Base-by-base conservation (phyloP, 2,888 invertebrate genomes). In the Eustalomyia histrio region DNA sequence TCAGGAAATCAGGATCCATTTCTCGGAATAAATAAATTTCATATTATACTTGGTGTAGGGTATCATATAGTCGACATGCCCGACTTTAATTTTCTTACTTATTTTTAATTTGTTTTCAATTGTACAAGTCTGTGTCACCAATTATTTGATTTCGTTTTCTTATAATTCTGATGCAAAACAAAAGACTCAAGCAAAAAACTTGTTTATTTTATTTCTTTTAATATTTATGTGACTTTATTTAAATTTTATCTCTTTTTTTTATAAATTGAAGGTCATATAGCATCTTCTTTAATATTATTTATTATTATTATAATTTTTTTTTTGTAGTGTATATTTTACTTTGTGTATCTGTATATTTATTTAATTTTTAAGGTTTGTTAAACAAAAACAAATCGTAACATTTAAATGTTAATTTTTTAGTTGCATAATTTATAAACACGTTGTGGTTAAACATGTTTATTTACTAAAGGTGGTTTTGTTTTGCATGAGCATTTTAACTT, bases 351-450 rank as follows among this genome's bases (percentile, higher is more conserved):
- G 52, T 53, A 53, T 64, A 50, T 64, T 64, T 64, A 33, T 52
- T 65, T 35, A 14, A 17, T 24, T 21, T 18, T 17, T 39, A 4
- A 29, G 29, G 14, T 65, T 55, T 43, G 16, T 17, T 65, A 24
- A 68, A 39, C 18, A 63, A 73, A 47, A 67, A 55, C 53, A 65
- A 80, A 67, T 65, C 50, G 65, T 75, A 67, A 69, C 58, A 73
- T 80, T 80, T 76, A 80, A 80, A 80, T 76, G 80, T 78, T 81
- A 74, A 80, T 74, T 68, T n/a, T 68, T 73, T 39, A 43, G 55
- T 76, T 81, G 76, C 76, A 78, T 78, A 78, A 81, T 76, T 76
- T 79, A 79, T 75, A 39, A 61, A 76, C 82, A 82, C 79, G 67
- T 82, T 82, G 81, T 72, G 58, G 81, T 64, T 14, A 57, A 75